Evolutionary conservation across 2,888 invertebrate species (phyloP), one percentile per base, ranked within the genome.

Genomic region (Chirona hameri): DNA sequence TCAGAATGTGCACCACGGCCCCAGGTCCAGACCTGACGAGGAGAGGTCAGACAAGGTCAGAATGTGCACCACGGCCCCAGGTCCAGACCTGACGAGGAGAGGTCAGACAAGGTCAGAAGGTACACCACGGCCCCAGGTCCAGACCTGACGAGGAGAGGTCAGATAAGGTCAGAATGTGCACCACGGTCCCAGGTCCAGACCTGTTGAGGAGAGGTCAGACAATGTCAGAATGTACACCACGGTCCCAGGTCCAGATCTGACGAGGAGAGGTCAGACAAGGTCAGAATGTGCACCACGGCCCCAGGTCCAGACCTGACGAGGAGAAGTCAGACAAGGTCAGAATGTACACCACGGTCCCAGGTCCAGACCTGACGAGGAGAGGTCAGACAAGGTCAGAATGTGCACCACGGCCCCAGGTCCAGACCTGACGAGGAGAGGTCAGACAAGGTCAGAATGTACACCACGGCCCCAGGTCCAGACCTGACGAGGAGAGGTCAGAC

Each of bases 1-100:
- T 39, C 72, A 72, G 72, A 72, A 72, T 31, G 72, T 72, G 18
- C 72, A 72, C 72, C 72, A 72, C 21, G 72, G 72, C n/a, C 72
- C 72, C 31, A 72, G 72, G 31, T 72, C 72, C 18, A 72, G 18
- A 21, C 72, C 31, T 72, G 72, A 27, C 29, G 14, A 1, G 12
- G 15, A 69, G 14, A 55, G 55, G 55, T 55, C 55, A 14, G 55
- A 55, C 55, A 14, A 18, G 21, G 24, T 24, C 60, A n/a, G 60
- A 60, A 60, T 24, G 29, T 21, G 12, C 29, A 55, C 55, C 55
- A 55, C 55, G 60, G 60, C 24, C 60, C 60, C 60, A 60, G n/a
- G 24, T n/a, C 60, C 60, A 60, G n/a, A 60, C 60, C 60, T 24
- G 21, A 18, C 60, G 24, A 0, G 9, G 24, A 60, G 18, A 60